Percentiles rank a stretch among this genome's conserved stretches.
Conservation (phyloP, 2,113 vertebrate genomes). For the Lagenorhynchus albirostris region DNA sequence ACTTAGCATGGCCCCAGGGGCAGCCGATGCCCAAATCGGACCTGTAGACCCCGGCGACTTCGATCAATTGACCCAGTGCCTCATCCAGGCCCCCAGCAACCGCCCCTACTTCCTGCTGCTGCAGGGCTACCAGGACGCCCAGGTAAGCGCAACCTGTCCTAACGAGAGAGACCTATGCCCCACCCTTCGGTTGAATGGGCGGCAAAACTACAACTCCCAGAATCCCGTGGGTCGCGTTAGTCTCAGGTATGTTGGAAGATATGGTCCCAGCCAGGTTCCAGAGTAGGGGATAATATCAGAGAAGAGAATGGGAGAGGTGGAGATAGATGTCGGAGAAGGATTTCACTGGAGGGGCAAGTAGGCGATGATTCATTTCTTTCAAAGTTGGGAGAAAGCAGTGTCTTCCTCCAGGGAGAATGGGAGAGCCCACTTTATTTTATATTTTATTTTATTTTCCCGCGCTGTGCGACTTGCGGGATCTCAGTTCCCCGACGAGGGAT, state of each 20-base stretch:
- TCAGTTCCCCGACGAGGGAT: neutral
- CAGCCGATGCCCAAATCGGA: constrained; percentile 72
- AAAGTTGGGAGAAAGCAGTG: neutral
- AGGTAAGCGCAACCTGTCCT: constrained; percentile 58
- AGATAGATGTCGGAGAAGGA: neutral
- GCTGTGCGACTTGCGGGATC: neutral
- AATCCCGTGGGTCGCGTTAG: neutral
- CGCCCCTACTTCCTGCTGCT: constrained; percentile 92
- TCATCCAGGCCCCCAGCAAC: constrained; percentile 92
- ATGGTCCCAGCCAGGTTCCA: neutral
- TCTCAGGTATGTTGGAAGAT: neutral
- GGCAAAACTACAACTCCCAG: neutral
- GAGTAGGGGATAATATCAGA: neutral
- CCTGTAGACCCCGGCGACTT: constrained; percentile 81
- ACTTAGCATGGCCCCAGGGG: constrained; percentile 88
- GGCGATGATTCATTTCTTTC: neutral
- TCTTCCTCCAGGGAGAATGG: neutral
- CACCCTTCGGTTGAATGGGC: neutral
- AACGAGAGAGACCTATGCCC: neutral
- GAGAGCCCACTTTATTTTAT: neutral
- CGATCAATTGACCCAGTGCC: constrained; percentile 91
- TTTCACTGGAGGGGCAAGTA: neutral
- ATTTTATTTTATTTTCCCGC: too few relatives aligned
- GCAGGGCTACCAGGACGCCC: constrained; percentile 90
- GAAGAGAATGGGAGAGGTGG: neutral